Base-by-base conservation (phyloP, 1,140 invertebrate genomes). In the Streblospio benedicti region DNA sequence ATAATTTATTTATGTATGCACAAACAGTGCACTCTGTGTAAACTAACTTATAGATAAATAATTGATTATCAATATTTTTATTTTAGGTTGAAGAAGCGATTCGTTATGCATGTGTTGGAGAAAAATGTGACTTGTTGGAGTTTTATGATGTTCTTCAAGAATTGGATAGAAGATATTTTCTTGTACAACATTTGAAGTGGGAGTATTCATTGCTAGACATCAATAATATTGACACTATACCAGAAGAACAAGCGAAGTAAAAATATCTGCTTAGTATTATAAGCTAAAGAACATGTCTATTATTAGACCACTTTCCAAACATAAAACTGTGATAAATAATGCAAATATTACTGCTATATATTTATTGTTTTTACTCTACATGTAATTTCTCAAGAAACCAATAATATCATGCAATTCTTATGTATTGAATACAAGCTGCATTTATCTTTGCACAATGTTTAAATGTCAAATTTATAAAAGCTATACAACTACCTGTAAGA, bases 101-200 rank as follows among this genome's bases (percentile, higher is more conserved):
- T 49, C 66, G 69, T 32, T 75, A 75, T 66, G 58, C 58, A 2
- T 74, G 73, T 67, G 63, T 61, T 5, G 63, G 57, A 12, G 60
- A 65, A 2, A 59, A 45, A 20, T 73, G 70, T 60, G 66, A 66
- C 9, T 23, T 44, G 31, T 62, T 62, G 32, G 72, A 76, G 44
- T 64, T 74, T 4, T 65, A 63, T 66, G 67, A 73, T 57, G 50
- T 74, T 6, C 64, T 76, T 43, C 69, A 71, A 59, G 74, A 76
- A 52, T 67, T 76, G 70, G 74, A 76, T 51, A 50, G 74, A 0
- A 59, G 74, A 5, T 76, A 73, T 51, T 76, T 69, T 57, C 66
- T 76, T 1, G 44, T 75, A 2, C 69, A 75, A 57, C 69, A 74
- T 43, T 60, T 74, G n/a, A 61, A 71, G 51, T 76, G 74, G 74